A percentile compares a stretch with the other conserved stretches of the same genome.
Evolutionary conservation across 1,140 invertebrate species (phyloP).

Genomic region (Cyclargus thomasi): DNA sequence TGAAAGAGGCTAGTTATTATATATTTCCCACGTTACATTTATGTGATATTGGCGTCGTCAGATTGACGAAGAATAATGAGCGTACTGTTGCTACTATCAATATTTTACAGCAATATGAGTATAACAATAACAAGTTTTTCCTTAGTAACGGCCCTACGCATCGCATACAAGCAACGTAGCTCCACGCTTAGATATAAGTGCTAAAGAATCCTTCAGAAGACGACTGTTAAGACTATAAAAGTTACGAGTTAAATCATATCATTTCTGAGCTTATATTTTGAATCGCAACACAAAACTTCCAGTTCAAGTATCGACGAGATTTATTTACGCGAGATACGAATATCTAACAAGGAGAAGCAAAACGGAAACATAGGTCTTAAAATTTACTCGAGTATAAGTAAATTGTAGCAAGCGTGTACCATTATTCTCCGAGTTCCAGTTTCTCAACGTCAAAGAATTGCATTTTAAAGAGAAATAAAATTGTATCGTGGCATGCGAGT

Average conservation of each 20-base stretch:
- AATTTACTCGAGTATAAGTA: constrained; percentile 12
- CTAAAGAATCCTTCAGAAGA: background rate
- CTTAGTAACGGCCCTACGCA: too few relatives aligned
- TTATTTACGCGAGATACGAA: background rate
- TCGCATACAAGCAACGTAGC: too few relatives aligned
- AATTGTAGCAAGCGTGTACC: constrained; percentile 1
- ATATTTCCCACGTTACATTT: too few relatives aligned
- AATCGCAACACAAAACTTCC: background rate
- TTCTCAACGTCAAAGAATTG: constrained; percentile 9
- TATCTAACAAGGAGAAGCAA: background rate
- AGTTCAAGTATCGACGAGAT: background rate
- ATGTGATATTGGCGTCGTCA: too few relatives aligned
- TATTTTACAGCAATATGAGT: too few relatives aligned
- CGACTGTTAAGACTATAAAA: too few relatives aligned
- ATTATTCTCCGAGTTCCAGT: constrained; percentile 4
- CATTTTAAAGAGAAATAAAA: constrained; percentile 35
- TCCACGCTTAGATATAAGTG: too few relatives aligned
- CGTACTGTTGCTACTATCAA: too few relatives aligned
- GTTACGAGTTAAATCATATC: too few relatives aligned
- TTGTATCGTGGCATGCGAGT: constrained; percentile 33
- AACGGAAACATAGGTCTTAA: constrained; percentile 10
- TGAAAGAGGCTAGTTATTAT: too few relatives aligned
- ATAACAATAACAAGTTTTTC: too few relatives aligned
- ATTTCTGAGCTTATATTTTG: background rate
- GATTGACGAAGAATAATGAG: too few relatives aligned